Evolutionary conservation across 1,140 invertebrate species (phyloP).

Genomic region (Drosophila lini): DNA sequence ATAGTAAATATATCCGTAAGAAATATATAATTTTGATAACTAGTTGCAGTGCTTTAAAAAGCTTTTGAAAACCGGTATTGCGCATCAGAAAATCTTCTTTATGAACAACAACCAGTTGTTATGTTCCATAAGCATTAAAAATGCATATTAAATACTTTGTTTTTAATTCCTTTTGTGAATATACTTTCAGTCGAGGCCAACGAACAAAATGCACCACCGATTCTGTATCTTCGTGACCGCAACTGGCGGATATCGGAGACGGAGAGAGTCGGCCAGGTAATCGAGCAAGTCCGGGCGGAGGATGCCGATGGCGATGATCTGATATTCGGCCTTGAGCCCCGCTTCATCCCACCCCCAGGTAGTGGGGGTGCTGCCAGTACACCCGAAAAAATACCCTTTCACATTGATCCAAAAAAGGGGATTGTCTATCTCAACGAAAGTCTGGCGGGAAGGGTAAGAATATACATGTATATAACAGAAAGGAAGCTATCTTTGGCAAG

Average conservation of each 20-base stretch:
- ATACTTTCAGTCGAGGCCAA: slow-evolving; percentile 53
- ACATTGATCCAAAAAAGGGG: slow-evolving; percentile 89
- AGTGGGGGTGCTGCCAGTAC: slow-evolving; percentile 51
- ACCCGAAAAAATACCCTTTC: slow-evolving; percentile 86
- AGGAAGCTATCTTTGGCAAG: too few species aligned
- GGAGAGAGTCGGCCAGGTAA: slow-evolving; percentile 87
- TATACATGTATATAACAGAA: not conserved
- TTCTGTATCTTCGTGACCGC: slow-evolving; percentile 85
- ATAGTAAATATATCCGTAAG: not conserved
- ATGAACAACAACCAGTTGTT: slow-evolving; percentile 15
- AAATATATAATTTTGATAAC: not conserved
- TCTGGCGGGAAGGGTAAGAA: slow-evolving; percentile 87
- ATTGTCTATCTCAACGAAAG: slow-evolving; percentile 89
- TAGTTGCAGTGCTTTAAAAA: not conserved
- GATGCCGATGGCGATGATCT: slow-evolving; percentile 88
- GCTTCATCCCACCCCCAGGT: slow-evolving; percentile 48
- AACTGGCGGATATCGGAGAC: slow-evolving; percentile 89
- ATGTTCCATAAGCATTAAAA: not conserved
- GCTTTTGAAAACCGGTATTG: slow-evolving; percentile 6
- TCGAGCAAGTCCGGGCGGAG: slow-evolving; percentile 86
- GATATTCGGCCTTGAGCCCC: slow-evolving; percentile 87
- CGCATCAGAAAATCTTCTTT: not conserved
- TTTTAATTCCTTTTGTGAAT: slow-evolving; percentile 18
- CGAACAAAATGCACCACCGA: slow-evolving; percentile 85
- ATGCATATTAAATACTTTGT: not conserved